Conservation (phyloP, 1,140 invertebrate genomes). For the Ips typographus region DNA sequence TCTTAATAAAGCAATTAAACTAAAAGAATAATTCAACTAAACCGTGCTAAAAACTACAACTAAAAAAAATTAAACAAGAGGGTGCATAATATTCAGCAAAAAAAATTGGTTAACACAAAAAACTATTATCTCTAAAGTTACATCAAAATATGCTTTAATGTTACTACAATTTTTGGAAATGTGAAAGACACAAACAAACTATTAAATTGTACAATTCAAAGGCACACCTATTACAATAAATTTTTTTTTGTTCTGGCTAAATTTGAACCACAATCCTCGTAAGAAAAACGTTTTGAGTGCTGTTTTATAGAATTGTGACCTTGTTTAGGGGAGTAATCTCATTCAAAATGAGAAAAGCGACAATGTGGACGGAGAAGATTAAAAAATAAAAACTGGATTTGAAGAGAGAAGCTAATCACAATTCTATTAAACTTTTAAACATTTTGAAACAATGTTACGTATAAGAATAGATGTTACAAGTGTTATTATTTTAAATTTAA, state of each 20-base stretch:
- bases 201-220: slow-evolving; percentile 50
- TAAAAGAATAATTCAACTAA: no score
- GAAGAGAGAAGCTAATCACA: background rate
- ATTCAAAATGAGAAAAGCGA: no score
- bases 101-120: background rate
- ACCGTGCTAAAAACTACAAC: no score
- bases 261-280: background rate
- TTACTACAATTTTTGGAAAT: slow-evolving; percentile 32
- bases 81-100: slow-evolving; percentile 14
- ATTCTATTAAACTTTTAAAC: slow-evolving; percentile 10
- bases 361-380: slow-evolving; percentile 15
- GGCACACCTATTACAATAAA: slow-evolving; percentile 49
- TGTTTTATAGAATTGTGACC: slow-evolving; percentile 1
- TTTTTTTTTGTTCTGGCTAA: slow-evolving; percentile 38
- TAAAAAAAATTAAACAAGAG: background rate
- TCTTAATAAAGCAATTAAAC: no score
- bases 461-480: slow-evolving; percentile 10
- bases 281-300: background rate
- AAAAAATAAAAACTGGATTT: background rate
- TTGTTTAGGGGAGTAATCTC: background rate
- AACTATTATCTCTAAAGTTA: slow-evolving; percentile 1
- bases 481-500: background rate
- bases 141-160: background rate
- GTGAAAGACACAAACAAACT: slow-evolving; percentile 35
- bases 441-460: slow-evolving; percentile 1